A percentile compares a stretch with the other conserved stretches of the same genome.
These are phyloP conservation scores for Tauraco hartlaubi DNA, from an alignment of 2,797 vertebrate genomes.

Conservation along the genomic window DNA sequence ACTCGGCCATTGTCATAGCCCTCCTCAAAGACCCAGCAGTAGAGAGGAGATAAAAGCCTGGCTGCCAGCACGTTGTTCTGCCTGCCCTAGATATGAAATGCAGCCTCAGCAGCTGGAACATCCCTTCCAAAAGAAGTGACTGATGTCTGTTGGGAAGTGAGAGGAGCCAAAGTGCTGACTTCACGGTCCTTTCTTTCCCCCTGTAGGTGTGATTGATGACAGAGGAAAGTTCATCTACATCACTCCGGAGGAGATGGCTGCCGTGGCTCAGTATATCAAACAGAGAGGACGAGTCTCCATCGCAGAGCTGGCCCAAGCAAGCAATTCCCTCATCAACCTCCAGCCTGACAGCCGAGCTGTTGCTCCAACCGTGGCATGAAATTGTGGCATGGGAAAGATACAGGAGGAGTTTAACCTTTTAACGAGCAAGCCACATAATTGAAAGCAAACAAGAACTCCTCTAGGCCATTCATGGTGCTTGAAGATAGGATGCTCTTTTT, in stretches of 20 bases:
- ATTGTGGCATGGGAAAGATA: rapidly evolving
- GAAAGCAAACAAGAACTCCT: neutral
- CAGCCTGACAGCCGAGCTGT: slow-evolving; percentile 73
- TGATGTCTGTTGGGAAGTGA: neutral
- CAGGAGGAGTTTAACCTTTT: neutral
- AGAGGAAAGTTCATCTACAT: slow-evolving; percentile 98
- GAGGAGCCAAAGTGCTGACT: neutral
- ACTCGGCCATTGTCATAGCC: neutral
- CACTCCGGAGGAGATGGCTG: slow-evolving; percentile 90
- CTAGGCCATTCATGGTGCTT: rapidly evolving
- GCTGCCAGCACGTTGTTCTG: neutral
- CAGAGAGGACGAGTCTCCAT: slow-evolving; percentile 93
- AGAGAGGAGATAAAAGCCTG: neutral
- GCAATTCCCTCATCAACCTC: slow-evolving; percentile 94
- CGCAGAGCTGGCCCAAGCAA: slow-evolving; percentile 91
- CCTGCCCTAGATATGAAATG: neutral
- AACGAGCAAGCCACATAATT: neutral
- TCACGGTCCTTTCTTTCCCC: neutral
- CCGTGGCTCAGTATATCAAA: slow-evolving; percentile 90
- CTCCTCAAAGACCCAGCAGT: neutral
- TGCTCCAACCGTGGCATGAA: slow-evolving; percentile 30
- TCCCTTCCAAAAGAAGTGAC: neutral
- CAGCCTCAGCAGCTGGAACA: neutral
- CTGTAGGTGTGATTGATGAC: slow-evolving; percentile 95
- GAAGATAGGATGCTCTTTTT: neutral